These are phyloP conservation scores for Ptilonorhynchus violaceus DNA, from an alignment of 2,113 vertebrate species.

Conservation along the genomic window DNA sequence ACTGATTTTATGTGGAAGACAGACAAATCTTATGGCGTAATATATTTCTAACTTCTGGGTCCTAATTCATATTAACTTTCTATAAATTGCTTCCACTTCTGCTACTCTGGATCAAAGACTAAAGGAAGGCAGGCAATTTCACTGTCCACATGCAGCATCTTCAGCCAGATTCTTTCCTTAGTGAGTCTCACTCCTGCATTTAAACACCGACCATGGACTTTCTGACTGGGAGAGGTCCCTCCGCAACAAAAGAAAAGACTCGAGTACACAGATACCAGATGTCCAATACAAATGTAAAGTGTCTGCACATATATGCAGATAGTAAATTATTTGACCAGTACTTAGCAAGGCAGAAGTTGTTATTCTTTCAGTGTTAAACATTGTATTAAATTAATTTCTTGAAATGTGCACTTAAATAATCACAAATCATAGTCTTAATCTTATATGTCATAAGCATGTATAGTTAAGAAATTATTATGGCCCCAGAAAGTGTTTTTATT, in stretches of 20 bases:
- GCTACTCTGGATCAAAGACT: not conserved
- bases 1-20: not conserved
- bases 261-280: not conserved
- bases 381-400: not conserved
- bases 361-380: not conserved
- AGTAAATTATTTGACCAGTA: not conserved
- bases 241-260: fast-evolving
- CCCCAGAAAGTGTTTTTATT: fast-evolving
- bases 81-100: not conserved
- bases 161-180: not conserved
- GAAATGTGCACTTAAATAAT: not conserved
- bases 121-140: not conserved
- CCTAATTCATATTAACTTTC: not conserved
- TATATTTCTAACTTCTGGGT: not conserved
- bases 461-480: not conserved
- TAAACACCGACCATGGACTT: not conserved
- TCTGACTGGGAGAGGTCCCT: not conserved
- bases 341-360: not conserved
- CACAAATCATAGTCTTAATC: not conserved
- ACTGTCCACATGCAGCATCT: not conserved
- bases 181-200: not conserved
- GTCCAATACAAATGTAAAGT: not conserved
- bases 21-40: not conserved
- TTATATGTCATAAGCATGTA: not conserved
- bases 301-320: not conserved